Base-by-base conservation (phyloP, 1,140 invertebrate species). In the Lordiphosa stackelbergi region DNA sequence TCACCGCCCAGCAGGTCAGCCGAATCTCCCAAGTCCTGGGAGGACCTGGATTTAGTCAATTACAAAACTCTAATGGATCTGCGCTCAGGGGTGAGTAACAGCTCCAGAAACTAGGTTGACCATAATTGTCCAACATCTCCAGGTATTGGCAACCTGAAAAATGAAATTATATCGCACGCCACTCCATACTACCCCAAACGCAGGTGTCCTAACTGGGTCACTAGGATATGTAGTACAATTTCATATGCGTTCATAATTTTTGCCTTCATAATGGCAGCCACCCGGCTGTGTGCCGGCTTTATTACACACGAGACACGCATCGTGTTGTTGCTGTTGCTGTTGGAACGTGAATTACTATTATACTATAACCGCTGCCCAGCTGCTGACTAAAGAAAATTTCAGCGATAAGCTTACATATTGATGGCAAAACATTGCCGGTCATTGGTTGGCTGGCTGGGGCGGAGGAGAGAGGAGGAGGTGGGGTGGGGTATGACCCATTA, bases 21-120 rank as follows among this genome's bases (percentile, higher is more conserved):
- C 0, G 64, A 65, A 5, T 51, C 61, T n/a, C 52, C 64, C 8
- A 86, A 84, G 16, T 79, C 56, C 2, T 91, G 90, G 90, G 90
- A 91, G 57, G 89, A 90, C 7, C 64, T 91, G 11, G 89, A 88
- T 7, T 77, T 91, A 57, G 89, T 91, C 3, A 88, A 88, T 66
- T 86, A 88, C 35, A 85, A 88, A 57, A 88, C 90, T 5, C 60
- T 91, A 19, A 83, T 89, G 49, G 88, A 91, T 60, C 73, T 91
- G 24, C 88, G 90, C 40, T 90, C 90, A 36, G 90, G 90, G 86
- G 90, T 91, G 66, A 90, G 87, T 78, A 9, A 41, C 12, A 2
- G 36, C 9, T 38, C 11, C 7, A 11, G 10, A 41, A 41, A 41
- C 8, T 41, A 16, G 40, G 40, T 12, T 41, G 38, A 8, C 38